Evolutionary conservation across 2,113 vertebrate genomes (phyloP), one percentile per base, ranked within the genome.

Genomic region (Illadopsis cleaveri): DNA sequence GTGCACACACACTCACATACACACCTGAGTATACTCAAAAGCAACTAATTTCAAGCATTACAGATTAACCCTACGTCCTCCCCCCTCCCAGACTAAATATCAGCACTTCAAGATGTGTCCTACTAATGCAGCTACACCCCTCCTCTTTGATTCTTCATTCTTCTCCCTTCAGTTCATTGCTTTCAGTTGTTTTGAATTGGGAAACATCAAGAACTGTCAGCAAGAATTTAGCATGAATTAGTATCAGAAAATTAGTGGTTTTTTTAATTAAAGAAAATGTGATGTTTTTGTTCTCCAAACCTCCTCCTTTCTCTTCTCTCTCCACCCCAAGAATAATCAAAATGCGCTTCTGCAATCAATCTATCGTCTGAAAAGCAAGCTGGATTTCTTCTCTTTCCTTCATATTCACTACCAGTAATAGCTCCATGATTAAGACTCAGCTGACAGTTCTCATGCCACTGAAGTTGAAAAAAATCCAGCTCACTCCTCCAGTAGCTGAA

Each of bases 391-490:
- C 47, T 84, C 66, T 73, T 62, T 75, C 69, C 79, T 89, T 69
- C 37, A 40, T 45, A 83, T 90, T 86, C 68, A 51, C 92, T 71
- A 93, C 79, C 86, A 94, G 88, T 91, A 96, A 86, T 91, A 96
- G 91, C 93, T 95, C 81, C 70, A 82, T 93, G 90, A 88, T 96
- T 91, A 95, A 93, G 93, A 92, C 53, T 90, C 70, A 94, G 83
- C 66, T 93, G 82, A 92, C 91, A 84, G 40, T 76, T 91, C 71
- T 86, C 44, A 72, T 90, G 82, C 44, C 90, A 92, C 56, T 69
- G 42, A 86, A 97, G 30, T 38, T 88, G 88, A 62, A 82, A 82
- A 89, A 93, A 78, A 87, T 82, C 53, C 90, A 95, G 51, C 82
- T 96, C 65, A 40, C 92, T 92, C 91, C 80, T 82, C 68, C 77